phyloP scores from a whole-genome alignment of 1,140 invertebrate genomes.

The Diabrotica virgifera region DNA sequence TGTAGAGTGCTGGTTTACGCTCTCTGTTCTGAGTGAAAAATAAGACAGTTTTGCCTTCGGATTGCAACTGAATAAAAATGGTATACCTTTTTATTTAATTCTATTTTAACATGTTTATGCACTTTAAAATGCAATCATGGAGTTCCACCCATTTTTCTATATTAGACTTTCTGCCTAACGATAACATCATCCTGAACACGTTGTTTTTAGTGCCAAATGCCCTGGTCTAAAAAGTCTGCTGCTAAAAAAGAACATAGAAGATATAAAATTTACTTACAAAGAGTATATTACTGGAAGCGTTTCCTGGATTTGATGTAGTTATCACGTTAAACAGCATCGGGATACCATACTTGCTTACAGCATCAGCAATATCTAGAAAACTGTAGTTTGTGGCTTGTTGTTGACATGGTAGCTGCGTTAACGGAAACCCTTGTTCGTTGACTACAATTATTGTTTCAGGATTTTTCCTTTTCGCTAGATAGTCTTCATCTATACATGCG shows the following conservation, averaged over 20 bases:
- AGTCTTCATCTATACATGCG: constrained; percentile 28
- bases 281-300: constrained; percentile 31
- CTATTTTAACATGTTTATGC: too few relatives aligned
- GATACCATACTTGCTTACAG: constrained; percentile 37
- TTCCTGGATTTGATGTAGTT: constrained; percentile 22
- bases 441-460: constrained; percentile 24
- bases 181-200: too few relatives aligned
- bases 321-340: constrained; percentile 34
- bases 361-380: constrained; percentile 37
- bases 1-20: too few relatives aligned
- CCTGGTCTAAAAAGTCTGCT: too few relatives aligned
- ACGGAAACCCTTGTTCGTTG: constrained; percentile 28
- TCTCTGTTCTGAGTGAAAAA: too few relatives aligned
- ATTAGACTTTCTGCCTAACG: too few relatives aligned
- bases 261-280: constrained; percentile 25
- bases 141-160: too few relatives aligned
- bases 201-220: too few relatives aligned
- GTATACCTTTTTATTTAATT: too few relatives aligned
- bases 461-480: constrained; percentile 16
- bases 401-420: constrained; percentile 9
- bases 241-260: background rate
- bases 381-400: constrained; percentile 21
- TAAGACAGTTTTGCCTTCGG: too few relatives aligned
- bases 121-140: too few relatives aligned
- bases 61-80: too few relatives aligned